Percentiles rank a stretch among this genome's conserved stretches.
phyloP scores from a whole-genome alignment of 1,140 invertebrate genomes.

The Delia radicum region DNA sequence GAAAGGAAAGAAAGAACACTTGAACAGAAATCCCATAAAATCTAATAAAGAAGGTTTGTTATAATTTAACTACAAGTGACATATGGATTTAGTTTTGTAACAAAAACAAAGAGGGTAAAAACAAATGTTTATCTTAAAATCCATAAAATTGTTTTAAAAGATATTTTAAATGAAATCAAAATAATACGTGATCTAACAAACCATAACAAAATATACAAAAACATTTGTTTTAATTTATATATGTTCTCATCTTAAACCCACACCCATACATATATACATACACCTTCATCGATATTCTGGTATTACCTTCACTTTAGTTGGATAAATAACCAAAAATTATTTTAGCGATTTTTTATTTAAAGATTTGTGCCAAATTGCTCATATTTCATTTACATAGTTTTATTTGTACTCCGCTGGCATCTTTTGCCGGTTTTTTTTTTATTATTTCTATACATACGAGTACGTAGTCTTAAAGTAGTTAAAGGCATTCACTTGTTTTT shows the following conservation, averaged over 20 bases:
- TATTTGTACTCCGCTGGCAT: constrained; percentile 1
- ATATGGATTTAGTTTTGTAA: constrained; percentile 2
- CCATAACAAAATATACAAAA: not conserved
- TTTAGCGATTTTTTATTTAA: not conserved
- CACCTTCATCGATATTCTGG: no score
- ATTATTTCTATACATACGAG: not conserved
- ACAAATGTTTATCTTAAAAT: not conserved
- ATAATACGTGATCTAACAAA: no score
- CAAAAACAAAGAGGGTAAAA: not conserved
- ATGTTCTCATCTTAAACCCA: not conserved
- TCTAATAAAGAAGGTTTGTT: not conserved
- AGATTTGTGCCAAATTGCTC: constrained; percentile 12
- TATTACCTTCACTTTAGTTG: not conserved
- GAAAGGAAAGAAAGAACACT: no score
- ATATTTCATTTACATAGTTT: constrained; percentile 21
- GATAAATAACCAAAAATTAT: not conserved
- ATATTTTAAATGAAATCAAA: not conserved
- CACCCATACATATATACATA: not conserved
- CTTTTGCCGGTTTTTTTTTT: not conserved
- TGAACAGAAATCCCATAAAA: not conserved
- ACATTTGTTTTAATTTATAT: constrained; percentile 20
- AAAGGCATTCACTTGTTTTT: constrained; percentile 14
- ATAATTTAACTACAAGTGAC: not conserved
- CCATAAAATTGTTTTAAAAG: constrained; percentile 7
- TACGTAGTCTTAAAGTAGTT: not conserved